These are phyloP conservation scores for Acrocephalus arundinaceus DNA, from an alignment of 2,113 vertebrate genomes.

Conservation along the genomic window DNA sequence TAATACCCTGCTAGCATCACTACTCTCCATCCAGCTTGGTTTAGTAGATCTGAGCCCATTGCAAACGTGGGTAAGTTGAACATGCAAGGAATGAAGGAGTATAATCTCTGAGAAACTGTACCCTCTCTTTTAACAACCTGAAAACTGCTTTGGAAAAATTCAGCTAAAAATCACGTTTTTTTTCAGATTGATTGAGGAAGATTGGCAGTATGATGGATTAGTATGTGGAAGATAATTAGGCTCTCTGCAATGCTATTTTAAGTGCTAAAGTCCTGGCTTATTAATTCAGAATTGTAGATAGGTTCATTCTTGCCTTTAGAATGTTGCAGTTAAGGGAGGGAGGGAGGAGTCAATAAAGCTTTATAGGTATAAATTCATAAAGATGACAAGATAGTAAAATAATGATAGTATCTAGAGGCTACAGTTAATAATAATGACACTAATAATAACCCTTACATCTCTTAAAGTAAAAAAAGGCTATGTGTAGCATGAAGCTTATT, in stretches of 20 bases:
- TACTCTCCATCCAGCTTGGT: background rate
- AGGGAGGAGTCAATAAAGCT: constrained; percentile 12
- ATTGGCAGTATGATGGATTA: constrained; percentile 18
- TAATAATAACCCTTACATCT: constrained; percentile 12
- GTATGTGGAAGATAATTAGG: constrained; percentile 43
- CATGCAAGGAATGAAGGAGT: background rate
- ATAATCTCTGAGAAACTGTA: background rate
- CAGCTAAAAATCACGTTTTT: background rate
- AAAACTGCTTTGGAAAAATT: constrained; percentile 10
- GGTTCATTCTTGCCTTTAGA: background rate
- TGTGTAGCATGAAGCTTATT: background rate
- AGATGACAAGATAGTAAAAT: constrained; percentile 11
- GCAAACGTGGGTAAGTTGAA: background rate
- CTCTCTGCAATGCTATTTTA: constrained; percentile 24
- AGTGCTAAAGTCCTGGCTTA: constrained; percentile 26
- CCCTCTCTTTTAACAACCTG: background rate
- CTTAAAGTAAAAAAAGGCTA: background rate
- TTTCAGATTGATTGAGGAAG: background rate
- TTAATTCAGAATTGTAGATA: constrained; percentile 25
- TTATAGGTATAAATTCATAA: constrained; percentile 4
- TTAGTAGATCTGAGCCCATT: background rate
- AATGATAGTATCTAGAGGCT: background rate
- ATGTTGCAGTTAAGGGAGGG: background rate
- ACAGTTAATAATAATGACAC: constrained; percentile 22
- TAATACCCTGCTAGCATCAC: background rate